Conservation (phyloP, 2,113 vertebrate species). For the Periophthalmus modestus region DNA sequence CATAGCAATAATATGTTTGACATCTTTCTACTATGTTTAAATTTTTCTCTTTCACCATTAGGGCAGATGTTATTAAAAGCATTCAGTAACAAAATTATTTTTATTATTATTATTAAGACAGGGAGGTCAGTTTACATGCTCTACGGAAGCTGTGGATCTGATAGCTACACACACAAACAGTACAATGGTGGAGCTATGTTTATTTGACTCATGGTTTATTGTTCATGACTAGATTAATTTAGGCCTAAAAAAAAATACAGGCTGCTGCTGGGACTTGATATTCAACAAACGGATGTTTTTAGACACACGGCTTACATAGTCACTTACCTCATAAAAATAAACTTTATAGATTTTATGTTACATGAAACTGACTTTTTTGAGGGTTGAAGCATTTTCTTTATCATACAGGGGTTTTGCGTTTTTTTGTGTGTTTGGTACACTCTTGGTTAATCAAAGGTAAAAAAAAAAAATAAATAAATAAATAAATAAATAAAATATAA, state of each 20-base stretch:
- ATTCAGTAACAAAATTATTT: neutral
- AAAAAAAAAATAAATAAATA: too few species aligned
- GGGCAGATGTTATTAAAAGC: too few species aligned
- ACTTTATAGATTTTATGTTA: too few species aligned
- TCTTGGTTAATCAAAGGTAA: too few species aligned
- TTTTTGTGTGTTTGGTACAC: too few species aligned
- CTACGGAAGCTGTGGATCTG: constrained; percentile 29
- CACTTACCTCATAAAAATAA: neutral
- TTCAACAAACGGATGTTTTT: constrained; percentile 55
- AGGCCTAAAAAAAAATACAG: constrained; percentile 59
- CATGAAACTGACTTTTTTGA: too few species aligned
- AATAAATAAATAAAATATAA: too few species aligned
- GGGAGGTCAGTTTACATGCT: neutral
- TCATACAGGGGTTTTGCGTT: too few species aligned
- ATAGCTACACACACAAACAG: constrained; percentile 32
- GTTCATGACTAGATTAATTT: constrained; percentile 48
- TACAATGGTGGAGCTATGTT: constrained; percentile 41
- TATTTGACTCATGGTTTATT: constrained; percentile 58
- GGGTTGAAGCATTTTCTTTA: too few species aligned
- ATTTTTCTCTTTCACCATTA: too few species aligned
- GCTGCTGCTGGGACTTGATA: constrained; percentile 12
- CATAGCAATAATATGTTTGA: too few species aligned
- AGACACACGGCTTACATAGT: constrained; percentile 40
- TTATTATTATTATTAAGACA: neutral
- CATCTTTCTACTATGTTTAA: too few species aligned